phyloP scores from a whole-genome alignment of 2,888 invertebrate genomes.

The Lacanobia wlatinum region DNA sequence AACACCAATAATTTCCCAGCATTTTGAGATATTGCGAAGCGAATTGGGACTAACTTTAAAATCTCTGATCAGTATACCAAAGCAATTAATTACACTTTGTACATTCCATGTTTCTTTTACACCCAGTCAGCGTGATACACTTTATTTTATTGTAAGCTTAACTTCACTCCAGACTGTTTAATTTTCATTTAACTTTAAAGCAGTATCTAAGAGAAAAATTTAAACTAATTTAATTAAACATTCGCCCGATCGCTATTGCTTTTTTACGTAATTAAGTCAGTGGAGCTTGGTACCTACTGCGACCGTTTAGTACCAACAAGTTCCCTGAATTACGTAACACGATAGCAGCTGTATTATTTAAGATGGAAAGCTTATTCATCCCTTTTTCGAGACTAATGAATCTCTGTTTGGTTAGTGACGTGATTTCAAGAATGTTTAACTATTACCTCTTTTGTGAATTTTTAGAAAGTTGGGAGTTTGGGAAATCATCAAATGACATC shows the following conservation, averaged over 20 bases:
- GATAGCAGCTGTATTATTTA: constrained; percentile 38
- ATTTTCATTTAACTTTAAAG: constrained; percentile 41
- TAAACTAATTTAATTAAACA: constrained; percentile 58
- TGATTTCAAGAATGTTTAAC: background rate
- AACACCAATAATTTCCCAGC: no score
- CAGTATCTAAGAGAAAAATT: constrained; percentile 40
- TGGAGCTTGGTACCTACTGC: constrained; percentile 28
- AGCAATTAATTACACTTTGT: constrained; percentile 28
- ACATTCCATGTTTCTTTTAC: constrained; percentile 26
- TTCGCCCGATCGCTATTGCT: constrained; percentile 44
- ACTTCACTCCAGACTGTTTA: constrained; percentile 30
- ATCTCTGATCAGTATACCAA: background rate
- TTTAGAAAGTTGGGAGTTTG: no score
- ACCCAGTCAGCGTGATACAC: background rate
- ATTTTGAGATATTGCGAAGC: no score
- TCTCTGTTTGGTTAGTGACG: background rate
- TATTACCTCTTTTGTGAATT: background rate
- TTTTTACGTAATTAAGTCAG: constrained; percentile 56
- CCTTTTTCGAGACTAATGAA: constrained; percentile 25
- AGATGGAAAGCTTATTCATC: constrained; percentile 18
- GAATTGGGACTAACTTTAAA: no score
- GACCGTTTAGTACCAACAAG: constrained; percentile 48
- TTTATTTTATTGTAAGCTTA: constrained; percentile 34
- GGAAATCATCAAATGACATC: no score
- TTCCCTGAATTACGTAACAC: constrained; percentile 52